Base-by-base conservation (phyloP, 2,888 invertebrate genomes). In the Trachelus tabidus region DNA sequence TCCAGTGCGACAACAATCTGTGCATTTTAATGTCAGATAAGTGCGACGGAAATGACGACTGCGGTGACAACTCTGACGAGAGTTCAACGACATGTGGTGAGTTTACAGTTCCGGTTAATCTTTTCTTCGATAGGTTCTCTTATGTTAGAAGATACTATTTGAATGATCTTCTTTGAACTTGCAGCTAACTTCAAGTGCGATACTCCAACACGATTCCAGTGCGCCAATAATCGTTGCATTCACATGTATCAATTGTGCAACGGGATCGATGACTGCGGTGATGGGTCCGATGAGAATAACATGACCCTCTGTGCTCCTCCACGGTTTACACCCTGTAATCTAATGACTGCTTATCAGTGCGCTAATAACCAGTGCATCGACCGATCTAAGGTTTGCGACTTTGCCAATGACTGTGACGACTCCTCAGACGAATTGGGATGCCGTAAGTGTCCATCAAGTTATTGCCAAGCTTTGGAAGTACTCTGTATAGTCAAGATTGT, bases 201-300 rank as follows among this genome's bases (percentile, higher is more conserved):
- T 87, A 95, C 96, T 0, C 92, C 96, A 79, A 93, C 96, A 71
- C 93, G 97, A 83, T 98, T 97, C 95, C 97, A 97, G 88, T 99
- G 99, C 90, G 94, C 94, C 80, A 98, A 98, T 90, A 96, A 96
- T 84, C 95, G 96, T 83, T 97, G 97, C 87, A 96, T 97, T 79
- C 95, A 97, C 0, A 93, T 93, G 79, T 97, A 96, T 88, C 97
- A 97, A 88, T 94, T 97, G 12, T 99, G 99, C 91, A 98, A 99
- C 92, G 96, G 97, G 40, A 94, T 96, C 31, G 97, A 98, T 91
- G 97, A 98, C 91, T 99, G 98, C 91, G 97, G 97, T 68, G 98
- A 98, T 91, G 98, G 97, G 12, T 97, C 97, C 0, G 99, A 99
- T 92, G 98, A 99, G 92, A 98, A 98, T 92, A 98, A 98, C 92